These are phyloP conservation scores for Formicarius rufipectus DNA, from an alignment of 2,113 vertebrate genomes.

Conservation along the genomic window DNA sequence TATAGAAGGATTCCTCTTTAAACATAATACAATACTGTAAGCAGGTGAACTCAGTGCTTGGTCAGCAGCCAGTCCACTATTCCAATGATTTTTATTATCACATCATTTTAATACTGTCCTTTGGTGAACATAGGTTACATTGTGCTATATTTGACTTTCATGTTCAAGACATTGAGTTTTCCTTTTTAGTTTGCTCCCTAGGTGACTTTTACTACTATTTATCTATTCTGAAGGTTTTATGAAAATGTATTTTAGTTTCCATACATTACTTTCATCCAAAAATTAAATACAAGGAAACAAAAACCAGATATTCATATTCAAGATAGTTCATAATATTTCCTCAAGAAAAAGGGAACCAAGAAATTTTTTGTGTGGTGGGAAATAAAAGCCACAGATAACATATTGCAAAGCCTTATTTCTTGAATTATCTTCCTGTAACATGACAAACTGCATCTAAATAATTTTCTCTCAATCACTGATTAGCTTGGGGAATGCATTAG, in stretches of 20 bases:
- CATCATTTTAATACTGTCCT: neutral
- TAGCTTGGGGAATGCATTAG: neutral
- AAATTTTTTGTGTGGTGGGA: neutral
- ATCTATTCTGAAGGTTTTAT: neutral
- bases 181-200: neutral
- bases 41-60: neutral
- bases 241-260: neutral
- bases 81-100: neutral
- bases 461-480: neutral
- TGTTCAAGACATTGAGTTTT: neutral
- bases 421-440: neutral
- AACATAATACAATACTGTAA: neutral
- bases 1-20: neutral
- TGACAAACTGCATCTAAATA: neutral
- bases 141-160: neutral
- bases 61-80: neutral
- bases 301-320: neutral
- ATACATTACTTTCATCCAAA: neutral
- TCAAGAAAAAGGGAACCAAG: neutral
- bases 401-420: neutral
- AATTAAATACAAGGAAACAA: neutral
- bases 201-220: neutral
- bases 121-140: neutral
- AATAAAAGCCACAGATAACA: accelerated
- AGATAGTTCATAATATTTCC: neutral